These are phyloP conservation scores for Brachionichthys hirsutus DNA, from an alignment of 2,113 vertebrate species.

Conservation along the genomic window DNA sequence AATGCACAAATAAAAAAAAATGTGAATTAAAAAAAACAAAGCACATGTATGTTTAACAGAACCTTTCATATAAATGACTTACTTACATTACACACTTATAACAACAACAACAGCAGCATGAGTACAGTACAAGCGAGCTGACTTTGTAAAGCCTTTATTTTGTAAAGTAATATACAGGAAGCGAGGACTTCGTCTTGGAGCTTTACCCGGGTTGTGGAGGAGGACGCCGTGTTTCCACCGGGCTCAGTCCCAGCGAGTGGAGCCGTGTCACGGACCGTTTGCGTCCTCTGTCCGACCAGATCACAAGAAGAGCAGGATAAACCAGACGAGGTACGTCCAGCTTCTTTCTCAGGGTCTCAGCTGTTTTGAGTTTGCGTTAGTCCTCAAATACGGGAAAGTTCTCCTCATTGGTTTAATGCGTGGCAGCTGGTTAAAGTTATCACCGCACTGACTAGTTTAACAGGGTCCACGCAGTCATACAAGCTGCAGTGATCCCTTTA, in stretches of 20 bases:
- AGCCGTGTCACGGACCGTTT: slow-evolving; percentile 48
- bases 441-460: background rate
- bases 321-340: slow-evolving; percentile 20
- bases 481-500: background rate
- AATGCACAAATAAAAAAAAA: no score
- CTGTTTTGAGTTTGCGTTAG: background rate
- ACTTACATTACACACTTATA: no score
- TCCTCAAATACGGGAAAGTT: background rate
- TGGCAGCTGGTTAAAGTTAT: background rate
- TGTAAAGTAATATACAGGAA: slow-evolving; percentile 26
- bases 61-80: no score
- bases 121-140: no score
- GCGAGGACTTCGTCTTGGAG: background rate
- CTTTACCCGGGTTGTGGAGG: background rate
- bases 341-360: no score
- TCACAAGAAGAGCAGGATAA: slow-evolving; percentile 11
- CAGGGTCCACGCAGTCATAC: background rate
- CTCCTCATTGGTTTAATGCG: background rate
- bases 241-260: slow-evolving; percentile 41
- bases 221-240: slow-evolving; percentile 37
- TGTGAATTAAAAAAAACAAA: no score
- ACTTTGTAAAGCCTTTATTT: slow-evolving; percentile 11
- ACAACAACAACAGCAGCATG: no score
- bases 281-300: slow-evolving; percentile 16
- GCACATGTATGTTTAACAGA: no score